A percentile compares a stretch with the other conserved stretches of the same genome.
Conservation (phyloP, 2,888 invertebrate species). For the Formica aserva region DNA sequence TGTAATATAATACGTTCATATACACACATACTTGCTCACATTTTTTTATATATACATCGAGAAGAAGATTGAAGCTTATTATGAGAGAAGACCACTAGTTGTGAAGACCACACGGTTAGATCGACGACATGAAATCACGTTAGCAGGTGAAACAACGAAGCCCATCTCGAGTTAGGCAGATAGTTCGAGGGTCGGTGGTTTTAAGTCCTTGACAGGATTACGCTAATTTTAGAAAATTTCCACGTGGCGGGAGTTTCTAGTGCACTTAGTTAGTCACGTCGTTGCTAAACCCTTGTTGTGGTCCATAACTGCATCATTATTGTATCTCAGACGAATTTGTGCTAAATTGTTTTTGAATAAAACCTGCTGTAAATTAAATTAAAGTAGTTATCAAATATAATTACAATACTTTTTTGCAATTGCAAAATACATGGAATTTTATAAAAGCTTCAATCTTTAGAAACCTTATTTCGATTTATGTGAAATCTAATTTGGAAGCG, state of each 20-base stretch:
- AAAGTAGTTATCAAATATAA: background rate
- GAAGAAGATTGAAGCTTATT: constrained; percentile 6
- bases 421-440: constrained; percentile 6
- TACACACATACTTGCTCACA: background rate
- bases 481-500: background rate
- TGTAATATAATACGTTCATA: background rate
- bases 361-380: constrained; percentile 18
- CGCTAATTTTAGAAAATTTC: constrained; percentile 72
- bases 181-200: constrained; percentile 65
- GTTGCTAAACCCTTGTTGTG: background rate
- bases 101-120: constrained; percentile 65
- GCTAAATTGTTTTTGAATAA: background rate
- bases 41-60: background rate
- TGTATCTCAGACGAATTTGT: background rate
- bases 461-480: background rate
- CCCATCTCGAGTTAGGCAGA: constrained; percentile 76
- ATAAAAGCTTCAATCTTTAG: no score
- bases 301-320: constrained; percentile 1
- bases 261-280: constrained; percentile 27
- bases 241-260: constrained; percentile 28
- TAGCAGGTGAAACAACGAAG: constrained; percentile 78
- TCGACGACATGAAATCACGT: constrained; percentile 82
- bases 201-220: constrained; percentile 78
- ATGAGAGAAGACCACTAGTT: constrained; percentile 65
- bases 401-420: background rate